A percentile compares a stretch with the other conserved stretches of the same genome.
These are phyloP conservation scores for Bagarius yarrelli DNA, from an alignment of 2,113 vertebrate genomes.

Conservation along the genomic window DNA sequence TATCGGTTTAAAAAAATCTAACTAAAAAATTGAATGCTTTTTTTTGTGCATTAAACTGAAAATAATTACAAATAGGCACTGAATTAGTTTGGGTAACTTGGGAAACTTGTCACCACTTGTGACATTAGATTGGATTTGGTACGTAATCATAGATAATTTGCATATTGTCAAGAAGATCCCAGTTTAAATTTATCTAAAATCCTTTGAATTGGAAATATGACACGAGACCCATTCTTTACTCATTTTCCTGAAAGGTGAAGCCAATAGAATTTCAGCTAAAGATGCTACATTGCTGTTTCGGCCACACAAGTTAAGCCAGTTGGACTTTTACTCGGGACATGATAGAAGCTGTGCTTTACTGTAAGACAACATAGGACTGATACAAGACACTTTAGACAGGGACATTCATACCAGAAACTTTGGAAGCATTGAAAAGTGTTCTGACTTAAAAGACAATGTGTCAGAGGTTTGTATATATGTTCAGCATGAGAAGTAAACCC, in stretches of 20 bases:
- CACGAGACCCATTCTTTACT: too few species aligned
- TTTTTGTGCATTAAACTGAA: neutral
- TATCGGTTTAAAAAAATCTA: too few species aligned
- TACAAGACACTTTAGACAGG: constrained; percentile 65
- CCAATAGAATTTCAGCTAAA: neutral
- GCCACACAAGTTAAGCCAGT: neutral
- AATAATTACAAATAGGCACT: neutral
- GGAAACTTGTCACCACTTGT: neutral
- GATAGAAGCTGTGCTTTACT: constrained; percentile 19
- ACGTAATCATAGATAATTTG: neutral
- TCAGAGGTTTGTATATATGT: constrained; percentile 41
- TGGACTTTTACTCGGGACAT: neutral
- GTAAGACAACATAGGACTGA: constrained; percentile 35
- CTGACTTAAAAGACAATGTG: constrained; percentile 56
- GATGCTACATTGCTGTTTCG: neutral
- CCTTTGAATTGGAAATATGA: neutral
- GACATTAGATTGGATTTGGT: neutral
- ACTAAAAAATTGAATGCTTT: too few species aligned
- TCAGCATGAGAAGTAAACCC: constrained; percentile 42
- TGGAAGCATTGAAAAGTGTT: constrained; percentile 67
- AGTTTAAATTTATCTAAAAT: neutral
- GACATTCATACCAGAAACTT: constrained; percentile 70
- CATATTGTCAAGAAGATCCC: neutral
- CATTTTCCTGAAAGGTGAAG: neutral
- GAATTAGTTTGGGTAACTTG: neutral